Evolutionary conservation across 1,140 invertebrate species (phyloP), one percentile per base, ranked within the genome.

Genomic region (Cylas formicarius): DNA sequence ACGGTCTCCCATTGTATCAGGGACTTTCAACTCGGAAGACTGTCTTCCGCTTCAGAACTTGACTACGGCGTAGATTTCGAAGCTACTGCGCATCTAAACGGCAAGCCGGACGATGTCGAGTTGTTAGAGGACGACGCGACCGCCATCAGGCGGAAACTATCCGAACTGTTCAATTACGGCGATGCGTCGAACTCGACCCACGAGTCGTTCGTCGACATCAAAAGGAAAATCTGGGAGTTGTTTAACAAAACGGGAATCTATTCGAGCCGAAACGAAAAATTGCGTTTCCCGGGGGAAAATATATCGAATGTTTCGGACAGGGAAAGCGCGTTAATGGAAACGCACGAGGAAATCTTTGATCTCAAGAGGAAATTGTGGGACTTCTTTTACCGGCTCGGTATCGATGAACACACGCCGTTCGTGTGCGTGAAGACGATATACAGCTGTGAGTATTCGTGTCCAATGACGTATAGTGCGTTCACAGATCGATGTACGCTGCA

Each of bases 181-280:
- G n/a, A n/a, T n/a, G n/a, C n/a, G n/a, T n/a, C n/a, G n/a, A n/a
- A n/a, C n/a, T n/a, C n/a, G n/a, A 20, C 37, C n/a, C 41, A 35
- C 19, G 45, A 29, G 3, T 8, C 24, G 36, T 20, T 48, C 19
- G 28, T 48, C n/a, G 45, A 48, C 23, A 48, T 48, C 14, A 14
- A 33, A 7, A 19, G 45, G 16, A 48, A 41, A 35, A 34, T 48
- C 26, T 48, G 45, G 45, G 31, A 48, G 16, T 35, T 48, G 19
- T 48, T 48, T 17, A 48, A 48, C 22, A 48, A 41, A 35, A 39
- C 37, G 27, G 45, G 42, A 27, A 40, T 48, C n/a, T n/a, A n/a
- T n/a, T n/a, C n/a, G n/a, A n/a, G n/a, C n/a, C n/a, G n/a, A n/a
- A n/a, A n/a, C n/a, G n/a, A n/a, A n/a, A n/a, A n/a, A n/a, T n/a